A percentile compares a stretch with the other conserved stretches of the same genome.
Conservation (phyloP, 2,113 vertebrate species). For the Apistogramma diplotaenia region DNA sequence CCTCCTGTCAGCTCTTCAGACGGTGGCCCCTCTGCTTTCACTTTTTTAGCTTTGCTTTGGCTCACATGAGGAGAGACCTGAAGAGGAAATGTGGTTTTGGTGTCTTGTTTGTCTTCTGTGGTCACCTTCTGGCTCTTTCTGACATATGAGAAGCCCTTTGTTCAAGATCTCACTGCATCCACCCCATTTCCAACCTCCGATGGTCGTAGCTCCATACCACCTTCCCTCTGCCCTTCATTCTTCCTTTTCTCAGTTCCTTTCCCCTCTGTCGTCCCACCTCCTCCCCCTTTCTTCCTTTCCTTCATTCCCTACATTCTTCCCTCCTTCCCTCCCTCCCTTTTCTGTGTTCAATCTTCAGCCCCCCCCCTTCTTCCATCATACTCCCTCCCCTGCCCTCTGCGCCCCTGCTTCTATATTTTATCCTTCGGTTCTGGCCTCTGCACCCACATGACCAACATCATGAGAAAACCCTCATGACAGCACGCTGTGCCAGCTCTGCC, state of each 20-base stretch:
- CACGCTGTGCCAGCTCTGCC: conserved; percentile 43
- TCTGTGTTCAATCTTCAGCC: background rate
- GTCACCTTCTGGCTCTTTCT: conserved; percentile 48
- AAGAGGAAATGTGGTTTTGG: background rate
- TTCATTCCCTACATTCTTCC: background rate
- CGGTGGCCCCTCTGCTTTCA: background rate
- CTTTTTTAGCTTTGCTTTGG: background rate
- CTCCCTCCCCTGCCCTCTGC: background rate
- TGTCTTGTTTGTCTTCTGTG: conserved; percentile 47
- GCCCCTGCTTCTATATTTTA: background rate
- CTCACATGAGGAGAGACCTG: background rate
- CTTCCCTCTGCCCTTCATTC: background rate
- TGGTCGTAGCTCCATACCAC: background rate
- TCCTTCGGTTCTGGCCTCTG: background rate
- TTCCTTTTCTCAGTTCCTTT: background rate
- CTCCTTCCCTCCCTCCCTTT: background rate
- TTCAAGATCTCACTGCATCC: conserved; percentile 9
- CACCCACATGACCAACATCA: conserved; percentile 41
- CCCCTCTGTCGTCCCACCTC: background rate
- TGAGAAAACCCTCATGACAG: conserved; percentile 53
- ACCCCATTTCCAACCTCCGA: background rate
- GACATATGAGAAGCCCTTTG: conserved; percentile 57
- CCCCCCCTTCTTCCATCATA: background rate
- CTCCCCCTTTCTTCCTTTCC: background rate
- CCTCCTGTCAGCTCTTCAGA: background rate